These are phyloP conservation scores for Zaprionus obscuricornis DNA, from an alignment of 2,888 invertebrate genomes.

Conservation along the genomic window DNA sequence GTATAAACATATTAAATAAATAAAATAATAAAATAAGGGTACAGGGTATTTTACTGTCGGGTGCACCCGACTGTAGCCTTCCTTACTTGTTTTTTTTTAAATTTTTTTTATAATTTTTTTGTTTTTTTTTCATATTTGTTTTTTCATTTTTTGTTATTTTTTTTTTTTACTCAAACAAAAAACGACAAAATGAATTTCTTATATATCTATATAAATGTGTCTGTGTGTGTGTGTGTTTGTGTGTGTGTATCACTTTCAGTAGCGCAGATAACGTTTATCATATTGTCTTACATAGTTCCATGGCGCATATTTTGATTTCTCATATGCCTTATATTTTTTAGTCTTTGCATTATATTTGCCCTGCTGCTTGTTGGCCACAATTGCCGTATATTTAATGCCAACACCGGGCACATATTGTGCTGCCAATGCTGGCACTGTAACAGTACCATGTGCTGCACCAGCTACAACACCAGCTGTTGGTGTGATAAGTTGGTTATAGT, in stretches of 20 bases:
- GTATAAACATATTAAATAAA: too few species aligned
- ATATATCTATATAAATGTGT: constrained; percentile 29
- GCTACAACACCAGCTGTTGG: neutral
- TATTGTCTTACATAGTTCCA: constrained; percentile 81
- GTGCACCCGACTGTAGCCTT: too few species aligned
- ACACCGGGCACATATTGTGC: constrained; percentile 82
- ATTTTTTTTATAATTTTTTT: constrained; percentile 67
- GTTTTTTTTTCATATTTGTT: too few species aligned
- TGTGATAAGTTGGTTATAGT: constrained; percentile 64
- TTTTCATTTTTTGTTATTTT: too few species aligned
- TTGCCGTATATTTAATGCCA: constrained; percentile 81
- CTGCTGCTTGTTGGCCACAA: constrained; percentile 80
- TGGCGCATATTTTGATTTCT: constrained; percentile 81
- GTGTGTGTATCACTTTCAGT: constrained; percentile 38
- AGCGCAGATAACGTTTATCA: constrained; percentile 67
- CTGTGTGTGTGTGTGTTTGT: neutral
- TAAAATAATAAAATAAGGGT: too few species aligned
- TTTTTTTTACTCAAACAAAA: too few species aligned
- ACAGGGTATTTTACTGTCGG: too few species aligned
- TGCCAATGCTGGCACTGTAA: constrained; percentile 65
- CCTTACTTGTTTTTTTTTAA: too few species aligned
- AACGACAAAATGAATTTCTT: too few species aligned
- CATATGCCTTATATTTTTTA: constrained; percentile 82
- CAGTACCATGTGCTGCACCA: constrained; percentile 24
- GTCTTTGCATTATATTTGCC: constrained; percentile 83